These are phyloP conservation scores for Chloebia gouldiae DNA, from an alignment of 2,113 vertebrate genomes.

Conservation along the genomic window DNA sequence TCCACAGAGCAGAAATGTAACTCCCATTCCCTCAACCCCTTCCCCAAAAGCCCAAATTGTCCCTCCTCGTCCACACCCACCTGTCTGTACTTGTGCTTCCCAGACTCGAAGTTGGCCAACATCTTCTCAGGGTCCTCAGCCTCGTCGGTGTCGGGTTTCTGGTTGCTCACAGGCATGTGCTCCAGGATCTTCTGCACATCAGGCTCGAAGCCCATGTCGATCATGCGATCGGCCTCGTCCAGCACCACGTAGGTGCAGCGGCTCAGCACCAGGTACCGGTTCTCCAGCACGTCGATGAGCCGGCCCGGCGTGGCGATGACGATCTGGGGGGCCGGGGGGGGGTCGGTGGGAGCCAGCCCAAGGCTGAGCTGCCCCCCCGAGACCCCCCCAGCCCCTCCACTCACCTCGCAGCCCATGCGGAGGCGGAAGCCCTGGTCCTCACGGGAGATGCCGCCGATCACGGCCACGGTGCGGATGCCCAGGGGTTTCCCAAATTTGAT, in stretches of 20 bases:
- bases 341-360: background rate
- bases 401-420: constrained; percentile 96
- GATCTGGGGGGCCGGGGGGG: constrained; percentile 70
- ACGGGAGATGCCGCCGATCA: constrained; percentile 95
- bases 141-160: constrained; percentile 96
- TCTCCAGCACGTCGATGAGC: constrained; percentile 95
- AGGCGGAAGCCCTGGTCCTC: constrained; percentile 97
- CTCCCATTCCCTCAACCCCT: accelerated
- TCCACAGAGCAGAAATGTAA: accelerated
- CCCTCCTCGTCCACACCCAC: constrained; percentile 60
- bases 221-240: constrained; percentile 97
- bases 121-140: constrained; percentile 97
- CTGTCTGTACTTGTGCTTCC: constrained; percentile 97
- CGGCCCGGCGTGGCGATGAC: constrained; percentile 95
- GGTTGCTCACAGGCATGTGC: constrained; percentile 97
- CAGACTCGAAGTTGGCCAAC: constrained; percentile 94
- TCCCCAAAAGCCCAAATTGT: too few relatives aligned
- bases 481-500: constrained; percentile 97
- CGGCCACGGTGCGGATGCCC: constrained; percentile 95
- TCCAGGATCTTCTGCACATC: constrained; percentile 98
- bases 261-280: constrained; percentile 93
- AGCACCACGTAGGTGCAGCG: constrained; percentile 97
- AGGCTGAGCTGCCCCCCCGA: background rate
- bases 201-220: constrained; percentile 98
- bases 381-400: accelerated